phyloP scores from a whole-genome alignment of 2,797 vertebrate species.

The Rhynchonycteris naso region DNA sequence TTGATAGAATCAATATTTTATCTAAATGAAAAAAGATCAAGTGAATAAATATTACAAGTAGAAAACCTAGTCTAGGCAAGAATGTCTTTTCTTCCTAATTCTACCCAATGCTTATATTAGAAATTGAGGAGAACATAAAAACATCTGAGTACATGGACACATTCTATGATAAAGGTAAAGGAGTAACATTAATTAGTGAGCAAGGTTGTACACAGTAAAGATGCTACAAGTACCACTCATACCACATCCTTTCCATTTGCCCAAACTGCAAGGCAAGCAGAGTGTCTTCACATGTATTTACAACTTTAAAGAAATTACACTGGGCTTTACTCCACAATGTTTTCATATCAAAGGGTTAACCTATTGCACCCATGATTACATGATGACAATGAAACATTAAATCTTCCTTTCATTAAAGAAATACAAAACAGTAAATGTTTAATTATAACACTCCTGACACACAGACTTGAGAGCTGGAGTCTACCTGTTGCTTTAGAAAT shows the following conservation, averaged over 20 bases:
- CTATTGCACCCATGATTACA: neutral
- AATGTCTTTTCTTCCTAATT: neutral
- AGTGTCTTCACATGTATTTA: neutral
- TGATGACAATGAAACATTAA: conserved; percentile 40
- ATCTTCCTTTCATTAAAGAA: conserved; percentile 58
- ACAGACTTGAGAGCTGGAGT: neutral
- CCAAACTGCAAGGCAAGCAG: neutral
- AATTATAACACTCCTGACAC: conserved; percentile 53
- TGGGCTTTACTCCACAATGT: neutral
- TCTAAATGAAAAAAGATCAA: conserved; percentile 34
- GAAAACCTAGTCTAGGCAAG: neutral
- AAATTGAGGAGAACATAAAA: neutral
- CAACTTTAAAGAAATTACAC: conserved; percentile 6
- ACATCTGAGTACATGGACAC: neutral
- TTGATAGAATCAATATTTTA: neutral
- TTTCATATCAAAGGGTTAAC: conserved; percentile 53
- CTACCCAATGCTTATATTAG: neutral
- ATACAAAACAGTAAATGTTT: conserved; percentile 54
- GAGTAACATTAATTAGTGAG: neutral
- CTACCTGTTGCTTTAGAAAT: conserved; percentile 5
- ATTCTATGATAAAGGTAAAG: neutral
- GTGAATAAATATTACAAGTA: neutral
- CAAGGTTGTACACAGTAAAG: neutral
- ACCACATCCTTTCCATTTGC: neutral
- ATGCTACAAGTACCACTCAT: neutral